Evolutionary conservation across 2,797 vertebrate genomes (phyloP).

Genomic region (Heterohyrax brucei): DNA sequence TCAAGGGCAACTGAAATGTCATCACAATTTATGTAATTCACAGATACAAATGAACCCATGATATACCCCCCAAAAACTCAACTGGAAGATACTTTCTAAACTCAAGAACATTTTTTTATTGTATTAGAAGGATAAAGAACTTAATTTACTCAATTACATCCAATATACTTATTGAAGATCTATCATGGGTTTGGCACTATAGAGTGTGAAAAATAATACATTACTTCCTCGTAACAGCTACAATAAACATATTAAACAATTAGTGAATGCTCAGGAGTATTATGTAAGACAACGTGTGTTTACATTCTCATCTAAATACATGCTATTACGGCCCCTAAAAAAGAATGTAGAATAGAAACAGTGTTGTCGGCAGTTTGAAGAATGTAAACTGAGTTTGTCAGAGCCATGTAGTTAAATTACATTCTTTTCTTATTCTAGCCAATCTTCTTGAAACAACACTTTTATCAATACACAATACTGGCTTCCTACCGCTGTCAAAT

Average conservation of each 20-base stretch:
- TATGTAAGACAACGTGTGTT: background rate
- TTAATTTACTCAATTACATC: slow-evolving; percentile 20
- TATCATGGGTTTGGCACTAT: background rate
- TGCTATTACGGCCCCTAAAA: background rate
- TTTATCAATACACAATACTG: background rate
- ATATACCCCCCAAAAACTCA: background rate
- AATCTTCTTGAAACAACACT: background rate
- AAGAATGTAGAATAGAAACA: background rate
- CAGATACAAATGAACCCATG: background rate
- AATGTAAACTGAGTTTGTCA: background rate
- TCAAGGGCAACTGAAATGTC: slow-evolving; percentile 48
- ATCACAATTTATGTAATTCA: background rate
- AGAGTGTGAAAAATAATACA: slow-evolving; percentile 49
- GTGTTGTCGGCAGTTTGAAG: background rate
- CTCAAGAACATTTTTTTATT: slow-evolving; percentile 42
- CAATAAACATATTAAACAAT: slow-evolving; percentile 12
- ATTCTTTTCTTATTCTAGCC: background rate
- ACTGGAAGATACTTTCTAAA: background rate
- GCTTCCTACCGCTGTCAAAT: background rate
- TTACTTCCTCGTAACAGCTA: background rate
- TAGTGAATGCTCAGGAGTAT: background rate
- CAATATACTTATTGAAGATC: background rate
- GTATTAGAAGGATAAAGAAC: slow-evolving; percentile 10
- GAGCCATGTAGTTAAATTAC: background rate
- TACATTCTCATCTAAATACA: slow-evolving; percentile 44